Base-by-base conservation (phyloP, 2,888 invertebrate genomes). In the Unio delphinus region DNA sequence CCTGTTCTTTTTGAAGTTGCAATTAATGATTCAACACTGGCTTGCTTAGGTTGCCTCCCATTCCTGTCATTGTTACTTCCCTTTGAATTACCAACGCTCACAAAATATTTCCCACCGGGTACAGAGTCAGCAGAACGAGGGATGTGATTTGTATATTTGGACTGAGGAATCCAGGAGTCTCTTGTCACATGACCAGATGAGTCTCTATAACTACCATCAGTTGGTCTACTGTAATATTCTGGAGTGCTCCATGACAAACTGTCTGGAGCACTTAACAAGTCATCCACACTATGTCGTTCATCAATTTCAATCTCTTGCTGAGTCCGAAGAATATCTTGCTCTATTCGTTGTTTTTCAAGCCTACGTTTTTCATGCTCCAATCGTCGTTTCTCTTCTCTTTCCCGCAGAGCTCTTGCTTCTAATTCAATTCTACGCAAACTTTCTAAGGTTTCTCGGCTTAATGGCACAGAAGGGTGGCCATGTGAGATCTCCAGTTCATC, bases 271-370 rank as follows among this genome's bases (percentile, higher is more conserved):
- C 80, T 80, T 55, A 87, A 70, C 64, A 86, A 75, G 69, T 86
- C 86, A 58, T 87, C 86, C n/a, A 86, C 79, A 75, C 85, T 85
- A 64, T 85, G 83, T 8, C 79, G 68, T 23, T 86, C 86, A 65
- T 86, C 86, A 59, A 78, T 76, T 67, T 87, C 87, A 34, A 86
- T 66, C 69, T 87, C 87, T 34, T 82, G 79, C 66, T 84, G 81
- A 0, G 84, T 86, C 18, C 81, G 83, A 69, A 78, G 77, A 68
- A 84, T 83, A 68, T 87, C 85, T 64, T 82, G 80, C 61, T 87
- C 87, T 26, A 86, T 82, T 66, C 78, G 65, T 67, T 86, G 83
- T 71, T 82, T 80, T 69, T 86, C 85, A 59, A 79, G 64, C 34
- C 83, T 80, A 56, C 86, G 73, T 63, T 81, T 77, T 73, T 87